These are phyloP conservation scores for Lepidochrysops patricia DNA, from an alignment of 2,888 invertebrate genomes.

Conservation along the genomic window DNA sequence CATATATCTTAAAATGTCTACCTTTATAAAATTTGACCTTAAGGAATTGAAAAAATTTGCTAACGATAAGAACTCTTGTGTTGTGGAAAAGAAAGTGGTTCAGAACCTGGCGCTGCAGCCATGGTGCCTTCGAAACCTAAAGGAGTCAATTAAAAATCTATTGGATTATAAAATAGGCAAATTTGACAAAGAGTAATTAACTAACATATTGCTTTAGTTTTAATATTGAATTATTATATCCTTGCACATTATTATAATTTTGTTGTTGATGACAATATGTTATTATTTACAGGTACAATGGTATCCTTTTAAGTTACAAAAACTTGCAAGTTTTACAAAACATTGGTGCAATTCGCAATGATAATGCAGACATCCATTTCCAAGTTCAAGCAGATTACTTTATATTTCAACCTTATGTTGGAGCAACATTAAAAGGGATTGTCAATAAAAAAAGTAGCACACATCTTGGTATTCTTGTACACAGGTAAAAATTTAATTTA, in stretches of 20 bases:
- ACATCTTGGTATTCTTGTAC: constrained; percentile 80
- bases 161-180: constrained; percentile 74
- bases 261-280: neutral
- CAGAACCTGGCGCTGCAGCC: constrained; percentile 77
- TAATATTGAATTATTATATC: neutral
- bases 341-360: constrained; percentile 75
- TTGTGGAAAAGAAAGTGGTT: constrained; percentile 67
- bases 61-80: constrained; percentile 73
- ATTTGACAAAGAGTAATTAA: constrained; percentile 76
- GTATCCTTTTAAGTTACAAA: constrained; percentile 79
- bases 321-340: constrained; percentile 76
- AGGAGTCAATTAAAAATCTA: constrained; percentile 73
- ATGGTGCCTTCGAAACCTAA: constrained; percentile 75
- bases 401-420: constrained; percentile 76
- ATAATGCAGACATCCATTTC: constrained; percentile 77
- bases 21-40: constrained; percentile 66
- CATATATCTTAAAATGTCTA: constrained; percentile 47
- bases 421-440: constrained; percentile 75
- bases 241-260: too few relatives aligned
- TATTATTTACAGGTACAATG: constrained; percentile 74
- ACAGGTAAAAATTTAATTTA: constrained; percentile 57
- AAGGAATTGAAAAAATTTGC: constrained; percentile 71
- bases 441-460: constrained; percentile 79
- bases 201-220: neutral
- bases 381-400: constrained; percentile 81